phyloP scores from a whole-genome alignment of 2,888 invertebrate genomes.

The Hypena proboscidalis region DNA sequence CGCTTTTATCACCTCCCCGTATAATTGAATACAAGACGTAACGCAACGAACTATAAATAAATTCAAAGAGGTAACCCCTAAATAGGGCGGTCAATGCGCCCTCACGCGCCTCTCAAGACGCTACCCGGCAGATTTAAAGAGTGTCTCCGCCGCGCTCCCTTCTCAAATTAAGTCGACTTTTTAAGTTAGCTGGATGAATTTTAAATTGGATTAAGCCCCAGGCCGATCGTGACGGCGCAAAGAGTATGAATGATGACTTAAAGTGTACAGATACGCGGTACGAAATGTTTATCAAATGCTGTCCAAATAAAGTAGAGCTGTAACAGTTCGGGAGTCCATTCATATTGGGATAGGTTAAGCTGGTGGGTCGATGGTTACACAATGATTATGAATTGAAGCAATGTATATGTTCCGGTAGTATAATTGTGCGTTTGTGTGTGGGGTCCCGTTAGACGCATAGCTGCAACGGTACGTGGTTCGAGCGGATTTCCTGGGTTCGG shows the following conservation, averaged over 20 bases:
- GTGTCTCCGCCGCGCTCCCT: conserved; percentile 47
- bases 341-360: conserved; percentile 24
- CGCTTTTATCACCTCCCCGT: conserved; percentile 27
- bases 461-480: conserved; percentile 59
- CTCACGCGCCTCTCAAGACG: conserved; percentile 73
- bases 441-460: conserved; percentile 62
- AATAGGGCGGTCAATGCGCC: conserved; percentile 75
- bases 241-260: conserved; percentile 81
- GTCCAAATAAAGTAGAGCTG: conserved; percentile 49
- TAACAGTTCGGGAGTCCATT: conserved; percentile 31
- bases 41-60: conserved; percentile 48
- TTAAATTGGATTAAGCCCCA: conserved; percentile 79
- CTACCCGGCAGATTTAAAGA: conserved; percentile 62
- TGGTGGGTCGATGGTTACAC: conserved; percentile 55
- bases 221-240: conserved; percentile 80
- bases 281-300: conserved; percentile 46
- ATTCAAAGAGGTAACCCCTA: conserved; percentile 66
- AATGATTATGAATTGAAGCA: conserved; percentile 77
- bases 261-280: conserved; percentile 42
- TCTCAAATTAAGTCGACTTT: conserved; percentile 66
- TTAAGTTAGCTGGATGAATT: conserved; percentile 73
- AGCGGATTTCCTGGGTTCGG: conserved; percentile 76
- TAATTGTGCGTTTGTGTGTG: conserved; percentile 59
- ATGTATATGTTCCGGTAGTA: conserved; percentile 72
- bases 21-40: conserved; percentile 53